These are phyloP conservation scores for Orthonyx spaldingii DNA, from an alignment of 2,113 vertebrate species.

Conservation along the genomic window DNA sequence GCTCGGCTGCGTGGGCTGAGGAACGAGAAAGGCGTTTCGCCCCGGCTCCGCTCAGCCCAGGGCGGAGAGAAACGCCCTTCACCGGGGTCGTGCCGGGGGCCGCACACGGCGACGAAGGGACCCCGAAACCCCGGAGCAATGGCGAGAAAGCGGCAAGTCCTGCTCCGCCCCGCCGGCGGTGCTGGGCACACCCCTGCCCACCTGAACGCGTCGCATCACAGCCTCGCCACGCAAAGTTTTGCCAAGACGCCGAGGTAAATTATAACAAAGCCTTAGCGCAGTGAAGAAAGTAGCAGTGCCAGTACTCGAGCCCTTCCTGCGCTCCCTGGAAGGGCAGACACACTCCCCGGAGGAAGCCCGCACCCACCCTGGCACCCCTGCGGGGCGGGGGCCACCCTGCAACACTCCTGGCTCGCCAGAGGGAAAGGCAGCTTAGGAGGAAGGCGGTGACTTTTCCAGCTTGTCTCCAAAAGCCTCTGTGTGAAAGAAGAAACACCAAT, in stretches of 20 bases:
- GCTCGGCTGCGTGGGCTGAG: not conserved
- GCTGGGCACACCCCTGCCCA: not conserved
- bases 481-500: not conserved
- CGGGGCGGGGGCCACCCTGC: too few species aligned
- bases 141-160: not conserved
- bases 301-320: not conserved
- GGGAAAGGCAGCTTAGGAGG: not conserved
- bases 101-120: not conserved
- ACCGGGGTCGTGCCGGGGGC: too few species aligned
- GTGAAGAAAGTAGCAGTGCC: not conserved
- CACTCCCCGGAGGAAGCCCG: not conserved
- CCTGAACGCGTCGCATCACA: not conserved
- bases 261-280: rapidly evolving
- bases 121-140: rapidly evolving
- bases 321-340: not conserved
- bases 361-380: not conserved
- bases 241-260: not conserved
- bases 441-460: not conserved
- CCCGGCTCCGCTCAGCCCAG: not conserved
- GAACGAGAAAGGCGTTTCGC: not conserved
- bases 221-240: not conserved
- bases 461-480: not conserved
- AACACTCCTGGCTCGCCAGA: not conserved
- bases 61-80: not conserved
- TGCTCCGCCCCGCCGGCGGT: not conserved